A percentile compares a stretch with the other conserved stretches of the same genome.
phyloP scores from a whole-genome alignment of 1,140 invertebrate species.

The Bilobella aurantiaca region DNA sequence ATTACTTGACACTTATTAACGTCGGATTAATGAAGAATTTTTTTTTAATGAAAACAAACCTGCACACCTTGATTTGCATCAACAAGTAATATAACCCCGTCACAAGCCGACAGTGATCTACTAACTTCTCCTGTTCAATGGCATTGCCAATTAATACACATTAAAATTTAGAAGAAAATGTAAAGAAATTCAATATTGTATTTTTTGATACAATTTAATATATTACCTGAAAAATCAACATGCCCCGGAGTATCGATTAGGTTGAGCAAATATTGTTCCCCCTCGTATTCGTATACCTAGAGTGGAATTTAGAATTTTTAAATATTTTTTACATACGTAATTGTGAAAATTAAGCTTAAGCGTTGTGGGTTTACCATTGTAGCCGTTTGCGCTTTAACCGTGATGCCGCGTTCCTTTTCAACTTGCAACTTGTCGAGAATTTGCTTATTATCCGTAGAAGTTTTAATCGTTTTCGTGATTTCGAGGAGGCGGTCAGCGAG shows the following conservation, averaged over 20 bases:
- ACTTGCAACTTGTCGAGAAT: slow-evolving; percentile 78
- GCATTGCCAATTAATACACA: no score
- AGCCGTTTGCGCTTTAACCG: slow-evolving; percentile 94
- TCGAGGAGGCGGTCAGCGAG: slow-evolving; percentile 85
- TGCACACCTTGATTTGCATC: slow-evolving; percentile 83
- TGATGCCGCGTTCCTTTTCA: slow-evolving; percentile 90
- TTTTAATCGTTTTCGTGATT: slow-evolving; percentile 69
- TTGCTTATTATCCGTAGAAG: slow-evolving; percentile 59
- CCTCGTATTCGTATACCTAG: neutral
- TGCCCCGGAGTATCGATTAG: slow-evolving; percentile 97
- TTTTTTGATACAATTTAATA: no score
- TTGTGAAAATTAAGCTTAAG: no score
- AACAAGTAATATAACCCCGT: slow-evolving; percentile 87
- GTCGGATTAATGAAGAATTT: neutral
- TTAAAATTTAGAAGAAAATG: no score
- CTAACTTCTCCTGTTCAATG: no score
- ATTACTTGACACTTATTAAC: neutral
- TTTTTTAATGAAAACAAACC: slow-evolving; percentile 39
- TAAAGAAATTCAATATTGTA: no score
- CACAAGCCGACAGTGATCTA: slow-evolving; percentile 81
- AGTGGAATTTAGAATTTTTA: neutral
- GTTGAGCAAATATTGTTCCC: slow-evolving; percentile 60
- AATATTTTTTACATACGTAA: neutral
- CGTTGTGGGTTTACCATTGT: slow-evolving; percentile 67
- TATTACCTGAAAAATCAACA: slow-evolving; percentile 96